Evolutionary conservation across 2,888 invertebrate species (phyloP), one percentile per base, ranked within the genome.

Genomic region (Agrochola litura): DNA sequence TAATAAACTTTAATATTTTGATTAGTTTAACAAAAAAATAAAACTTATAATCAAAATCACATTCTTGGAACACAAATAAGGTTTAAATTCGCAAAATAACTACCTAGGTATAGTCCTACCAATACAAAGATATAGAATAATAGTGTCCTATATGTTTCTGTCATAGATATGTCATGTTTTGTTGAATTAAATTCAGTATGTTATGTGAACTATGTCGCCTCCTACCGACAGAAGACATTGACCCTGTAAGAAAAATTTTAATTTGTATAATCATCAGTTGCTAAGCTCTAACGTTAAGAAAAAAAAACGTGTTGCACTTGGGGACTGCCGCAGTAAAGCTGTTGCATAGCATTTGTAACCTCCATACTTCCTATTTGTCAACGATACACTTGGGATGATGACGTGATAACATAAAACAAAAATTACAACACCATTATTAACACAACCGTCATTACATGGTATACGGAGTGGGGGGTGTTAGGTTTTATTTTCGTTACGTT

Each of bases 141-240:
- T 61, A 37, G 46, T 72, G 60, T 82, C 64, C 72, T 70, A 77
- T 77, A 81, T 81, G 70, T 49, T 75, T 67, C 65, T 77, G 73
- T 81, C 83, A 80, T 71, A 88, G 89, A 91, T 90, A 89, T 92
- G 91, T 92, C 89, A 91, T 90, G 91, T 71, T 69, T 73, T 22
- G 64, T 76, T 78, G 65, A 67, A 30, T 16, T 70, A 60, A 12
- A 72, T 83, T 91, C 86, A 98, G 93, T 98, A 98, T 19, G 98
- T 98, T 22, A 98, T 98, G 88, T 97, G 97, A 6, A 99, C 99
- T 5, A 99, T 99, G 95, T 99, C 99, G 1, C 99, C 99, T 66
- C 99, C 99, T 22, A 99, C 98, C 88, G 99, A 99, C 84, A 99
- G 98, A 82, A 99, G 97, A 96, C 99, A 99, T 95, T 99, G 99